Conservation (phyloP, 2,797 vertebrate genomes). For the Etheostoma perlongum region DNA sequence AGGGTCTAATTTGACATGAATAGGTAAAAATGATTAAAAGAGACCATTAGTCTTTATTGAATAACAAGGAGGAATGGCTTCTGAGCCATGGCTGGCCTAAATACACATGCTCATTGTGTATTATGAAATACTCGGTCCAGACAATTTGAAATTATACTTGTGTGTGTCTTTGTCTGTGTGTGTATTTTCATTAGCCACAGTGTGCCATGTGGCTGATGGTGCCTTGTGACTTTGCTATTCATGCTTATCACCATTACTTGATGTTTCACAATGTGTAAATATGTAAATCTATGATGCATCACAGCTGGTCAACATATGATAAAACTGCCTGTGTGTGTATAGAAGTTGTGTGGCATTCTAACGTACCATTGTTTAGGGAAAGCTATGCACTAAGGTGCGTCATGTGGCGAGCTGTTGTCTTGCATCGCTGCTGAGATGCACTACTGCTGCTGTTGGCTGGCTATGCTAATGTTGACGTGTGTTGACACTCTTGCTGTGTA, state of each 20-base stretch:
- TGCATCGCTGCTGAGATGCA: constrained; percentile 63
- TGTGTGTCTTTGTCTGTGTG: background rate
- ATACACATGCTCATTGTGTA: background rate
- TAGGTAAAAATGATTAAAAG: constrained; percentile 40
- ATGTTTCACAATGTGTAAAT: background rate
- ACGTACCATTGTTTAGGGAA: constrained; percentile 57
- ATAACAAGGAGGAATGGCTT: background rate
- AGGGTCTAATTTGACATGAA: constrained; percentile 25
- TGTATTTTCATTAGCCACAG: constrained; percentile 17
- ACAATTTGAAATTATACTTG: constrained; percentile 10
- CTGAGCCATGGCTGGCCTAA: background rate
- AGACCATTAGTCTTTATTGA: constrained; percentile 27
- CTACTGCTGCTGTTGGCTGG: constrained; percentile 54
- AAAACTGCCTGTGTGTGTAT: background rate
- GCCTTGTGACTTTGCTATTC: constrained; percentile 26
- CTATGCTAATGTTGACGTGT: constrained; percentile 71
- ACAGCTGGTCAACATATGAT: background rate
- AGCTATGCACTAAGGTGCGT: constrained; percentile 70
- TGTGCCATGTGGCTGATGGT: constrained; percentile 22
- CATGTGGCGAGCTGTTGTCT: constrained; percentile 67
- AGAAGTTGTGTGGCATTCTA: constrained; percentile 29
- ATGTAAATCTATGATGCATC: background rate
- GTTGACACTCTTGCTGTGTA: constrained; percentile 79
- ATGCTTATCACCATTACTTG: background rate
- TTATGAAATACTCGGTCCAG: constrained; percentile 4